Evolutionary conservation across 2,797 vertebrate genomes (phyloP), one percentile per base, ranked within the genome.

Genomic region (Crypturellus tataupa): DNA sequence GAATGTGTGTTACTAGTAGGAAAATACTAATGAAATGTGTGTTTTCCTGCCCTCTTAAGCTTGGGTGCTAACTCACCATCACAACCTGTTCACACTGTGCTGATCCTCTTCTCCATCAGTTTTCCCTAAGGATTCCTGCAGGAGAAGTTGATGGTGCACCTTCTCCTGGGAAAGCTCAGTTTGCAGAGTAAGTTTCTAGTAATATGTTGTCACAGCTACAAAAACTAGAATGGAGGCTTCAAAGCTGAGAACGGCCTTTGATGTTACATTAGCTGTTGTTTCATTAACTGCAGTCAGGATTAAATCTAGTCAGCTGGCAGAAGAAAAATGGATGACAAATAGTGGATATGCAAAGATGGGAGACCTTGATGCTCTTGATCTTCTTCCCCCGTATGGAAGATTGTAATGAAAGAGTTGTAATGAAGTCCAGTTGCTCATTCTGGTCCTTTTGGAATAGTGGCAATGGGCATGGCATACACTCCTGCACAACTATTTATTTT

Each of bases 171-270:
- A 83, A 60, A 67, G 72, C 53, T 7, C 9, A 3, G 46, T 62
- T 62, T 35, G 27, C 62, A 33, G 51, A 63, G 18, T 44, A 47
- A 42, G 56, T 71, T 86, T 76, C 80, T 70, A 27, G 39, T 6
- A 39, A 40, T 24, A 37, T 12, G 11, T 49, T 73, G 80, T 84
- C 35, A n/a, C 47, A 56, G 44, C 71, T 73, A 35, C 15, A 1
- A 51, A 62, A 72, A 14, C 19, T 25, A 9, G 47, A 82, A 25
- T 29, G 24, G 3, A 33, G 27, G 63, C 80, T 95, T 91, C 90
- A 93, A 93, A 95, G 93, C 60, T 33, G 35, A 40, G 71, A 82
- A 53, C n/a, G 5, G 67, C 4, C 85, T 94, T 95, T 95, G 91
- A 94, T 90, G 86, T 81, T 91, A 31, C 4, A 0, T 75, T 81